phyloP scores from a whole-genome alignment of 2,888 invertebrate genomes.

The Chorisops tibialis region DNA sequence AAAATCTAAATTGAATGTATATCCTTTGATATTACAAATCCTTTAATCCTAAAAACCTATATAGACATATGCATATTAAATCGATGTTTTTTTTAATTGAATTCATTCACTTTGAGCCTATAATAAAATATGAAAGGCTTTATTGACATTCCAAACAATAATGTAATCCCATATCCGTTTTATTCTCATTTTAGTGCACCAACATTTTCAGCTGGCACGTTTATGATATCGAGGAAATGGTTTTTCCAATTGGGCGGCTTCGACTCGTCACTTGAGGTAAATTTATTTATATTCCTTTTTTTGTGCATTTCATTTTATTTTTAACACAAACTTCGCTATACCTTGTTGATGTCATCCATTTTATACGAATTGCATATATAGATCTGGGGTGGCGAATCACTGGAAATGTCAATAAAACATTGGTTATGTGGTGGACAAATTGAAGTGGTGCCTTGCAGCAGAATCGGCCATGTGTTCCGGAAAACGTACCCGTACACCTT shows the following conservation, averaged over 20 bases:
- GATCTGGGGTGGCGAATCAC: constrained; percentile 53
- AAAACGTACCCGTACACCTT: constrained; percentile 45
- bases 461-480: constrained; percentile 52
- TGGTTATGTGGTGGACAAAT: constrained; percentile 53
- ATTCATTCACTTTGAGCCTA: too few species aligned
- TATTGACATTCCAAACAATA: too few species aligned
- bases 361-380: constrained; percentile 31
- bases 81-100: too few species aligned
- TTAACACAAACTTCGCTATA: not conserved
- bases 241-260: constrained; percentile 49
- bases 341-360: not conserved
- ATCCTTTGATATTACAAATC: too few species aligned
- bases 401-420: constrained; percentile 50
- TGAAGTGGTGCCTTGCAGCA: constrained; percentile 52
- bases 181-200: constrained; percentile 41
- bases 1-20: too few species aligned
- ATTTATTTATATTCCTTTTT: constrained; percentile 1
- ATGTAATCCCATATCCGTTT: too few species aligned
- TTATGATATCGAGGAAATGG: constrained; percentile 51
- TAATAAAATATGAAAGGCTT: too few species aligned
- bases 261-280: constrained; percentile 47
- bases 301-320: not conserved
- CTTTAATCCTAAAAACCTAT: too few species aligned
- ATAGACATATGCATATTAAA: too few species aligned
- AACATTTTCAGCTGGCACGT: constrained; percentile 47